Percentiles rank a stretch among this genome's conserved stretches.
phyloP scores from a whole-genome alignment of 2,888 invertebrate genomes.

The Dysmachus trigonus region DNA sequence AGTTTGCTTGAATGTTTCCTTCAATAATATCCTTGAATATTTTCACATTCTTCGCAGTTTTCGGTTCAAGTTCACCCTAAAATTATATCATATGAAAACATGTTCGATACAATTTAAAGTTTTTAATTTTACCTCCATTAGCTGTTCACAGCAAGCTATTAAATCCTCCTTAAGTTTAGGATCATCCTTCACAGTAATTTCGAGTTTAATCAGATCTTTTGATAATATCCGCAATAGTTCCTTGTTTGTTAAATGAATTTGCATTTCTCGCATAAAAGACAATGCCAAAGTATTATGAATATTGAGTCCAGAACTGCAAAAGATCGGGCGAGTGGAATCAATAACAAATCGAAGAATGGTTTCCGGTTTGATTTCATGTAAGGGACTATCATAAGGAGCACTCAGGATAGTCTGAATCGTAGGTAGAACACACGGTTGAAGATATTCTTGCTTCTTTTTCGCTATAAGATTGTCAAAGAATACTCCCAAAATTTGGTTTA shows the following conservation, averaged over 20 bases:
- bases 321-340: conserved; percentile 71
- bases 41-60: conserved; percentile 56
- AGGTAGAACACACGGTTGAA: conserved; percentile 72
- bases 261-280: conserved; percentile 60
- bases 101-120: not conserved
- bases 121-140: conserved; percentile 54
- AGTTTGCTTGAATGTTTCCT: conserved; percentile 50
- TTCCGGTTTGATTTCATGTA: conserved; percentile 77
- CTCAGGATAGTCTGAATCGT: conserved; percentile 76
- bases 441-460: conserved; percentile 57
- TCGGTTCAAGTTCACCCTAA: conserved; percentile 60
- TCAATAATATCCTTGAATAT: conserved; percentile 60
- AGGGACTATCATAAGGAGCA: conserved; percentile 79
- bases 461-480: conserved; percentile 61
- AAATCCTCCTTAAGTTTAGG: conserved; percentile 56
- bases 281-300: conserved; percentile 61
- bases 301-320: conserved; percentile 54
- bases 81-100: conserved; percentile 21
- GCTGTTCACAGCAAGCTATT: conserved; percentile 56
- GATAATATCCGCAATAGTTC: conserved; percentile 61
- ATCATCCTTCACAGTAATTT: conserved; percentile 56
- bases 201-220: conserved; percentile 59
- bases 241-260: conserved; percentile 60
- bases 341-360: conserved; percentile 81
- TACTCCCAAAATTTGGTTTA: conserved; percentile 62